Percentiles rank a stretch among this genome's conserved stretches.
Conservation (phyloP, 2,888 invertebrate species). For the Tortricodes alternella region DNA sequence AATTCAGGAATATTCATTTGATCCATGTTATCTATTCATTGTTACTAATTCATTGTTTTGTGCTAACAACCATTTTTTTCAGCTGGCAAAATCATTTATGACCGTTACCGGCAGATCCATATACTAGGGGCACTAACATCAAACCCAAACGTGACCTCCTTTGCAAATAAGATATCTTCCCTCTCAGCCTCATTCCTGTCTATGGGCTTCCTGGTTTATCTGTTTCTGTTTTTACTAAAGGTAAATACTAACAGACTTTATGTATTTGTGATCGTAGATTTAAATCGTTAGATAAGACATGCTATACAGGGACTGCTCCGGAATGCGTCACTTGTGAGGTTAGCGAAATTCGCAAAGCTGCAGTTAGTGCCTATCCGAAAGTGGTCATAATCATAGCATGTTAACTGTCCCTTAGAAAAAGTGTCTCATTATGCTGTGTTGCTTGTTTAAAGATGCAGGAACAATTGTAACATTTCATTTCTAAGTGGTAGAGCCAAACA, state of each 20-base stretch:
- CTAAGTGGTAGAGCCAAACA: too few relatives aligned
- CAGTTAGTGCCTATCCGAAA: too few relatives aligned
- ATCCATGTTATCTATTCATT: neutral
- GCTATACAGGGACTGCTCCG: too few relatives aligned
- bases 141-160: constrained; percentile 74
- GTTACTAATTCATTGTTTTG: constrained; percentile 10
- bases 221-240: constrained; percentile 73
- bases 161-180: constrained; percentile 73
- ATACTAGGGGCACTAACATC: constrained; percentile 75
- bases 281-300: too few relatives aligned
- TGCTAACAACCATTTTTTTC: constrained; percentile 60
- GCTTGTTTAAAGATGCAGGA: too few relatives aligned
- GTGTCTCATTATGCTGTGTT: too few relatives aligned
- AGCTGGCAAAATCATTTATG: constrained; percentile 85
- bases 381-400: too few relatives aligned
- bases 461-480: too few relatives aligned
- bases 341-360: too few relatives aligned
- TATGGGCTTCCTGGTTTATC: constrained; percentile 85
- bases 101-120: constrained; percentile 84
- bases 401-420: too few relatives aligned
- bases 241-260: constrained; percentile 49
- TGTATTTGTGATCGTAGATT: neutral
- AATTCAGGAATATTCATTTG: neutral
- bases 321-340: too few relatives aligned
- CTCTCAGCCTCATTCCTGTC: constrained; percentile 68